These are phyloP conservation scores for Cistogaster globosa DNA, from an alignment of 2,888 invertebrate genomes.

Conservation along the genomic window DNA sequence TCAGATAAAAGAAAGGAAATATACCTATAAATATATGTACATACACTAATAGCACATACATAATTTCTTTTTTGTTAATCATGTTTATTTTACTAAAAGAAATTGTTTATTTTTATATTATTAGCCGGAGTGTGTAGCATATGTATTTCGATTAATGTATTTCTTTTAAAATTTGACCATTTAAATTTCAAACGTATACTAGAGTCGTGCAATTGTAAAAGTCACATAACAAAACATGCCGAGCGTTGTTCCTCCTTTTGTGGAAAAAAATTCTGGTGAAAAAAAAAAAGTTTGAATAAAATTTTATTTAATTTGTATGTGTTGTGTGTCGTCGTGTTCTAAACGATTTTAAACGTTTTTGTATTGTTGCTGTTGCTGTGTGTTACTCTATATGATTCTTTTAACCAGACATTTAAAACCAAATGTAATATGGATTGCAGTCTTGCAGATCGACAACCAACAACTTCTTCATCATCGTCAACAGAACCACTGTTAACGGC, in stretches of 20 bases:
- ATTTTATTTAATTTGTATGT: neutral
- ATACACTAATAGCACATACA: no score
- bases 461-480: slow-evolving; percentile 41
- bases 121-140: no score
- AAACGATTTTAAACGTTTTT: slow-evolving; percentile 42
- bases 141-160: no score
- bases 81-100: neutral
- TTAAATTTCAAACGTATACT: no score
- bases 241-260: neutral
- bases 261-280: slow-evolving; percentile 3
- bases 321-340: slow-evolving; percentile 30
- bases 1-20: neutral
- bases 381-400: slow-evolving; percentile 58
- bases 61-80: no score
- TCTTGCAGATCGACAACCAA: slow-evolving; percentile 73
- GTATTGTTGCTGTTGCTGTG: slow-evolving; percentile 26
- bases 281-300: slow-evolving; percentile 7
- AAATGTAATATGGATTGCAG: slow-evolving; percentile 76
- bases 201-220: neutral
- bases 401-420: slow-evolving; percentile 67
- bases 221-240: neutral
- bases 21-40: neutral
- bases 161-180: neutral
- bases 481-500: slow-evolving; percentile 39
- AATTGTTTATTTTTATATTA: slow-evolving; percentile 5